Conservation (phyloP, 2,113 vertebrate species). For the Xenopus borealis region DNA sequence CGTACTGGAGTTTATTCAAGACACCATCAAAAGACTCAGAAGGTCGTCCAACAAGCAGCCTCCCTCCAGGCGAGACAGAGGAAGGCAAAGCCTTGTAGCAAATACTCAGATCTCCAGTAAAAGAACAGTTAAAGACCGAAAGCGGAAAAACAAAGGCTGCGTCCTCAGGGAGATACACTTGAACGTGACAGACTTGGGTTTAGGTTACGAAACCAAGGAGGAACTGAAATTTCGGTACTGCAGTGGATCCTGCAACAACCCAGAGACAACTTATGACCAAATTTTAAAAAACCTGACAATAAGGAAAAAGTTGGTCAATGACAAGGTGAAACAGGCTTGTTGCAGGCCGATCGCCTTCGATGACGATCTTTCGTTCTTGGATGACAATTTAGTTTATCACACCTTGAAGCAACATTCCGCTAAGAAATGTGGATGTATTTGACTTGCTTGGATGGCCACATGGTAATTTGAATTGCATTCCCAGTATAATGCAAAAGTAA, state of each 20-base stretch:
- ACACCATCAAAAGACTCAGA: conserved; percentile 85
- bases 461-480: conserved; percentile 63
- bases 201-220: conserved; percentile 96
- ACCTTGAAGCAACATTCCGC: conserved; percentile 96
- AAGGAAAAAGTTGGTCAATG: conserved; percentile 88
- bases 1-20: conserved; percentile 95
- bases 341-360: conserved; percentile 92
- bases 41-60: conserved; percentile 76
- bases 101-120: conserved; percentile 62
- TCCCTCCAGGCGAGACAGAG: conserved; percentile 71
- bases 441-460: conserved; percentile 58
- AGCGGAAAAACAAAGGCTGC: conserved; percentile 79
- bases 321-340: conserved; percentile 85
- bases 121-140: conserved; percentile 65
- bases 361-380: conserved; percentile 93
- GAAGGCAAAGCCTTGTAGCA: conserved; percentile 66
- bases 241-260: conserved; percentile 87
- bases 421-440: conserved; percentile 90
- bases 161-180: conserved; percentile 90
- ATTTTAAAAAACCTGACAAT: conserved; percentile 95
- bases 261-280: conserved; percentile 93
- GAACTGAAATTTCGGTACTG: conserved; percentile 95
- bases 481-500: conserved; percentile 57
- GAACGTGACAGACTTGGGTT: conserved; percentile 92
- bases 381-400: conserved; percentile 92